Evolutionary conservation across 2,888 invertebrate species (phyloP).

Genomic region (Phengaris arion): DNA sequence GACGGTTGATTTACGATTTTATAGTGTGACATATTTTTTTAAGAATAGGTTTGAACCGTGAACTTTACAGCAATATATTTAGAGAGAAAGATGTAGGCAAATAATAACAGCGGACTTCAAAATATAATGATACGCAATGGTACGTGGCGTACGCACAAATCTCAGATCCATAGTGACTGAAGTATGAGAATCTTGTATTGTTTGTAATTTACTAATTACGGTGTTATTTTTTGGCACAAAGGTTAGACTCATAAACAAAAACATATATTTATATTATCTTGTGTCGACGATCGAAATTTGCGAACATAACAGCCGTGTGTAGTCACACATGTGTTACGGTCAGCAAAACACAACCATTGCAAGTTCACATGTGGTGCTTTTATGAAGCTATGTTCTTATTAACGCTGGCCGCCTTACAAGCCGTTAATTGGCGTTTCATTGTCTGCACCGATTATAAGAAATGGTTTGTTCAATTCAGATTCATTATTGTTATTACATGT

Average conservation of each 20-base stretch:
- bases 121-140: too few species aligned
- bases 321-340: slow-evolving; percentile 62
- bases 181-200: too few species aligned
- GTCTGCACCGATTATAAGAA: slow-evolving; percentile 46
- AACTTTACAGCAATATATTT: background rate
- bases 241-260: too few species aligned
- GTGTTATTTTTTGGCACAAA: too few species aligned
- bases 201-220: too few species aligned
- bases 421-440: slow-evolving; percentile 70
- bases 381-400: slow-evolving; percentile 68
- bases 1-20: slow-evolving; percentile 2
- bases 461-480: slow-evolving; percentile 38
- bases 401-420: slow-evolving; percentile 63
- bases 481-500: slow-evolving; percentile 30
- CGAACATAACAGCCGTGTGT: slow-evolving; percentile 46
- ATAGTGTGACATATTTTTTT: background rate
- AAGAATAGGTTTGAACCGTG: background rate
- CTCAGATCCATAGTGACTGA: too few species aligned
- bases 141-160: too few species aligned
- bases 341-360: slow-evolving; percentile 61
- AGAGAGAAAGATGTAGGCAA: background rate
- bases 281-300: background rate
- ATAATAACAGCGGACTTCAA: too few species aligned
- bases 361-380: slow-evolving; percentile 71
- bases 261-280: background rate